A percentile compares a stretch with the other conserved stretches of the same genome.
Evolutionary conservation across 2,888 invertebrate genomes (phyloP).

Genomic region (Phortica okadai): DNA sequence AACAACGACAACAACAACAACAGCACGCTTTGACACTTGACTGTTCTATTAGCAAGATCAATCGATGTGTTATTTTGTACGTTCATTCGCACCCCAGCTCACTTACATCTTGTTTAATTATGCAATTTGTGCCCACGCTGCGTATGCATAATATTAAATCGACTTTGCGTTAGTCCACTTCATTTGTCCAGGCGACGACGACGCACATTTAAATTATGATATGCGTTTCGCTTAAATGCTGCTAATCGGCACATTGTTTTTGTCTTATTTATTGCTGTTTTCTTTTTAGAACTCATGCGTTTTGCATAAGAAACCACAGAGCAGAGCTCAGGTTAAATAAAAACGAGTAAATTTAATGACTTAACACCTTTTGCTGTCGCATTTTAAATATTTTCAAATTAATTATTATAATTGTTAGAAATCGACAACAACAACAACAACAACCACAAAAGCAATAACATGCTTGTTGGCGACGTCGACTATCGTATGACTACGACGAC

Average conservation of each 20-base stretch:
- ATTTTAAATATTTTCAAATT: conserved; percentile 32
- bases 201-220: not conserved
- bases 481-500: not conserved
- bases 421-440: not conserved
- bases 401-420: conserved; percentile 8
- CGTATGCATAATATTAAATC: conserved; percentile 8
- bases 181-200: not conserved
- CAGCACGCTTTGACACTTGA: not conserved
- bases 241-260: not conserved
- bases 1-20: conserved; percentile 1
- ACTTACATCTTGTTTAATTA: conserved; percentile 4
- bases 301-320: not conserved
- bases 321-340: not conserved
- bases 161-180: not conserved
- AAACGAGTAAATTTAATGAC: conserved; percentile 29
- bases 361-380: conserved; percentile 44
- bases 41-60: not conserved
- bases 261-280: conserved; percentile 33
- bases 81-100: conserved; percentile 27
- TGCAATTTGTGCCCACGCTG: conserved; percentile 31
- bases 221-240: not conserved
- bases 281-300: not conserved
- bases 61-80: conserved; percentile 11
- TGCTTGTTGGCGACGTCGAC: too few species aligned
- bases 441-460: not conserved